A percentile compares a stretch with the other conserved stretches of the same genome.
Conservation (phyloP, 2,113 vertebrate species). For the Campylomormyrus tamandua region DNA sequence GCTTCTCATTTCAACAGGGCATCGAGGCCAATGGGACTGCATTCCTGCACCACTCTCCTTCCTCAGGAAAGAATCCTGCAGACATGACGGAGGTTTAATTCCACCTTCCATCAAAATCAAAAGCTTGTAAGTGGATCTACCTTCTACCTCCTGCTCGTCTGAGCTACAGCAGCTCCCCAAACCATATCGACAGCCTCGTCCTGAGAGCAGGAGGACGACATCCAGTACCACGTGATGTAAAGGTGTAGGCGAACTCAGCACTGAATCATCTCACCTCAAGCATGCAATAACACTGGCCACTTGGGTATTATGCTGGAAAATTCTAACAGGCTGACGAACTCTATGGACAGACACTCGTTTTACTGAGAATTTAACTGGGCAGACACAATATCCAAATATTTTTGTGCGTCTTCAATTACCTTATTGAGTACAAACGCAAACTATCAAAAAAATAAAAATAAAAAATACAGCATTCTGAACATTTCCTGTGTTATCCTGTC, state of each 20-base stretch:
- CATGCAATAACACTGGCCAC: not conserved
- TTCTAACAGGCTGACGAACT: not conserved
- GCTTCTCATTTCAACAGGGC: not conserved
- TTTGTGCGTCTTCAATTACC: not conserved
- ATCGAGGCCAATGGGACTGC: not conserved
- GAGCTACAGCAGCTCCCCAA: not conserved
- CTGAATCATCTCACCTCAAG: conserved; percentile 26
- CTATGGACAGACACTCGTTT: conserved; percentile 21
- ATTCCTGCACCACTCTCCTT: not conserved
- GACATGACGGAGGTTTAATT: not conserved
- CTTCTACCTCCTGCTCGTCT: not conserved
- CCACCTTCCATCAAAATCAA: not conserved
- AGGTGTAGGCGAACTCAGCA: not conserved
- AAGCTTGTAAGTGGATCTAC: not conserved
- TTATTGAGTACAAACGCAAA: not conserved
- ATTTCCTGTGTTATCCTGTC: not conserved
- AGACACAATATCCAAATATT: conserved; percentile 30
- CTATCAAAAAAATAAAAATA: not conserved
- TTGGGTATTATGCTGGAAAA: not conserved
- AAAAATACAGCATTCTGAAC: not conserved
- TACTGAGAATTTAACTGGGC: conserved; percentile 16
- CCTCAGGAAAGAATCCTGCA: not conserved
- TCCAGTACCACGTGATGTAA: not conserved
- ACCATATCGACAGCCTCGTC: not conserved
- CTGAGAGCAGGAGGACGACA: not conserved